Conservation (phyloP, 2,113 vertebrate species). For the Murina feae region DNA sequence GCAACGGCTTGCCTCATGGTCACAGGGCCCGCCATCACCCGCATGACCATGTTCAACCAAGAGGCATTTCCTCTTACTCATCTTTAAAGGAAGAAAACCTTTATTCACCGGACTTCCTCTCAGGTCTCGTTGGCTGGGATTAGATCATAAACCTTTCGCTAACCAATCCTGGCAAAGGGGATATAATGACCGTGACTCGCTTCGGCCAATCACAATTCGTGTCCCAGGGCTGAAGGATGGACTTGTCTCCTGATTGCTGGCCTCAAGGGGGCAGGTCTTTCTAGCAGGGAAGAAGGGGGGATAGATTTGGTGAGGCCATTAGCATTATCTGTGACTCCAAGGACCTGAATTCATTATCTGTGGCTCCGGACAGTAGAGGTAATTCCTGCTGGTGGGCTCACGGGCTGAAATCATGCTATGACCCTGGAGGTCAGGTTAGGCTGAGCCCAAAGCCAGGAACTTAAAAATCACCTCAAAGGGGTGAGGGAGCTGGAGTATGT, state of each 20-base stretch:
- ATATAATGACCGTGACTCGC: neutral
- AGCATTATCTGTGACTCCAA: neutral
- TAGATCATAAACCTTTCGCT: neutral
- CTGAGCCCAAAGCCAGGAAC: neutral
- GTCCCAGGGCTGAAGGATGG: neutral
- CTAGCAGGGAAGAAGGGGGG: neutral
- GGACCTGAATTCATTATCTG: neutral
- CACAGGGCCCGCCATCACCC: neutral
- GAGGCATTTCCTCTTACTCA: neutral
- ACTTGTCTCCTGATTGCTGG: neutral
- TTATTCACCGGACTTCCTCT: neutral
- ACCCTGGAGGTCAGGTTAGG: neutral
- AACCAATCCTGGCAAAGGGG: neutral
- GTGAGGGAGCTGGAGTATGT: neutral
- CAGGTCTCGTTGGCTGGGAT: neutral
- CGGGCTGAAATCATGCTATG: neutral
- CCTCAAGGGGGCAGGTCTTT: neutral
- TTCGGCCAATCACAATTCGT: neutral
- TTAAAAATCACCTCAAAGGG: neutral
- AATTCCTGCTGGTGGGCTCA: neutral
- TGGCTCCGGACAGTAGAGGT: neutral
- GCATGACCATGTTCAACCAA: neutral
- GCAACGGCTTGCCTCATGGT: neutral
- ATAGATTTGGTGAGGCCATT: neutral
- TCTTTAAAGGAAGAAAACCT: neutral